Base-by-base conservation (phyloP, 37 sponge, comb jelly and placozoan species). In the Oopsacas minuta region DNA sequence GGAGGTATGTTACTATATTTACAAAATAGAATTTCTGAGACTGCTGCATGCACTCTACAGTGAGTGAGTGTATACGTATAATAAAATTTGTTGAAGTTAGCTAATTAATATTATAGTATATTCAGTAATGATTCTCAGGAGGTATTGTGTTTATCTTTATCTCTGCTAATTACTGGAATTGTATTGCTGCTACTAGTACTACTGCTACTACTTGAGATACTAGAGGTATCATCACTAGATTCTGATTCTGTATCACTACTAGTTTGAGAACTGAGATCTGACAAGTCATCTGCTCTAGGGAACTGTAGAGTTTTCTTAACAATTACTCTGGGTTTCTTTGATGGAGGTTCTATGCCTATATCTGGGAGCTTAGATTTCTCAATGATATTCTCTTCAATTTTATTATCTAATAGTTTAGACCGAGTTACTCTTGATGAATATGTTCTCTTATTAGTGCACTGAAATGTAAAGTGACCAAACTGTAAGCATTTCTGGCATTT, bases 401-500 rank as follows among this genome's bases (percentile, higher is more conserved):
- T 61, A 10, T 61, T 12, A 25, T 61, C 75, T 25, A 61, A n/a
- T 12, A 61, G 7, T 61, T 61, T 10, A 25, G 75, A 25, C 3
- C 75, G 75, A 5, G 75, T 61, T 12, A 61, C 30, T 5, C 75
- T 10, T 10, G 75, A 61, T 61, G 75, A 10, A 12, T 93, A 90
- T 39, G 90, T 93, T 39, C 93, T 87, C 82, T 90, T 93, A 34
- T 91, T 91, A 8, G 82, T 89, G 83, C 93, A 93, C 83, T 93
- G 88, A 81, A 90, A 93, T 0, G 93, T 93, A 84, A 91, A 93
- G 85, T 93, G 93, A 5, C 93, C 93, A 37, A 85, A 83, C 51
- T 90, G 89, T 12, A 93, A 86, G 36, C 93, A 93, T 87, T 90
- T 93, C 86, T 93, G 93, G 84, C 93, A 93, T 30, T 89, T 87